Evolutionary conservation across 2,888 invertebrate genomes (phyloP), one percentile per base, ranked within the genome.

Genomic region (Encarsia formosa): DNA sequence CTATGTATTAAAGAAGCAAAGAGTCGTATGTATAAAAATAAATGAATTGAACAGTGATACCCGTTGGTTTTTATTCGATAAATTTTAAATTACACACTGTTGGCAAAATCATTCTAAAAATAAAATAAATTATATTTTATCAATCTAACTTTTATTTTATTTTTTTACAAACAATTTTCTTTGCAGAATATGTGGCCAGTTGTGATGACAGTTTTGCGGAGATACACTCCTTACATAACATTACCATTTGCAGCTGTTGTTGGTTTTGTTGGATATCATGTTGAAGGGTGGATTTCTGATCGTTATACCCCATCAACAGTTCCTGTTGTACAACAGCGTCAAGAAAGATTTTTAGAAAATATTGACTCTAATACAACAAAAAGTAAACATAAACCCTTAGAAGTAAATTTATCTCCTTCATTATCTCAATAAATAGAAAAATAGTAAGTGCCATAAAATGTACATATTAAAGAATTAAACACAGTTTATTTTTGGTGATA

Each of bases 201-300:
- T 47, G 49, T 89, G 29, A 69, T 85, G 68, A 78, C 81, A 52
- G 76, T 86, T 45, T 61, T 88, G 19, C 76, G 89, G 46, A 77
- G 81, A 2, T 91, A 92, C 70, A 88, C 87, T 0, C 87, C 89
- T 1, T 86, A 84, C 59, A 75, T 93, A 29, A 89, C 89, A 0
- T 74, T 93, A 35, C 95, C 95, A 0, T 78, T 91, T 57, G 93
- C 92, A 0, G 87, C 82, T 0, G 75, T 91, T 0, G 79, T 94
- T 22, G 95, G 94, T 4, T 79, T 88, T 48, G 76, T 94, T 63
- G 96, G 96, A 22, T 95, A 95, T 71, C 87, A 92, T 64, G 61
- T 93, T 57, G 94, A 95, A 76, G 82, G 77, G 47, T 70, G 81
- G 54, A 42, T 89, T 5, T 88, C 88, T 0, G 85, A 85, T 68